Evolutionary conservation across 2,797 vertebrate genomes (phyloP).

Genomic region (Hemibagrus guttatus): DNA sequence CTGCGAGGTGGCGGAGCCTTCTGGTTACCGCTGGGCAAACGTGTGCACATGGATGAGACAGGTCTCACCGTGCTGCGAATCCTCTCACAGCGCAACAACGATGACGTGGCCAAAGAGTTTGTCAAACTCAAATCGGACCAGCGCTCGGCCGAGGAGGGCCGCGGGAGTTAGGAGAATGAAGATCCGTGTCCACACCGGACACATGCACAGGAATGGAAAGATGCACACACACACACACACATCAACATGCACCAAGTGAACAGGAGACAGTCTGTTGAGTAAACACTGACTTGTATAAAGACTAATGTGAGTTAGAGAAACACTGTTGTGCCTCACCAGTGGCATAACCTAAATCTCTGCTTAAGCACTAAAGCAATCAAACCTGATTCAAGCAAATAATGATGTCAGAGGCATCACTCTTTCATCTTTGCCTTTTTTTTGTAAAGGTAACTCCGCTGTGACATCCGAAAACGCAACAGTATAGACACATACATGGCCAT

Average conservation of each 20-base stretch:
- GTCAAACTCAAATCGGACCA: slow-evolving; percentile 98
- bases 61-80: slow-evolving; percentile 96
- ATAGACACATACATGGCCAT: slow-evolving; percentile 23
- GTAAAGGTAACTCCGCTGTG: slow-evolving; percentile 14
- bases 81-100: slow-evolving; percentile 96
- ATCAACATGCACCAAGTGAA: slow-evolving; percentile 54
- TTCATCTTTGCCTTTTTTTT: slow-evolving; percentile 43
- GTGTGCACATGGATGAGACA: slow-evolving; percentile 97
- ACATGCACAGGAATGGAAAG: slow-evolving; percentile 63
- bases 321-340: slow-evolving; percentile 17
- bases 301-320: slow-evolving; percentile 16
- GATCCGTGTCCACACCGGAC: slow-evolving; percentile 62
- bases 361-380: slow-evolving; percentile 42
- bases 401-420: slow-evolving; percentile 45
- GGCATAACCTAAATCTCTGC: slow-evolving; percentile 32
- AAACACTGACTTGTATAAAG: slow-evolving; percentile 6
- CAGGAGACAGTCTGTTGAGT: slow-evolving; percentile 12
- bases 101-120: slow-evolving; percentile 97
- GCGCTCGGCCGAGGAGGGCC: slow-evolving; percentile 89
- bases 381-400: slow-evolving; percentile 48
- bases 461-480: slow-evolving; percentile 28
- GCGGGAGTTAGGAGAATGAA: slow-evolving; percentile 78
- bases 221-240: slow-evolving; percentile 65
- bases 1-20: slow-evolving; percentile 78
- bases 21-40: slow-evolving; percentile 84